Conservation (phyloP, 1,140 invertebrate species). For the Chelonus insularis region DNA sequence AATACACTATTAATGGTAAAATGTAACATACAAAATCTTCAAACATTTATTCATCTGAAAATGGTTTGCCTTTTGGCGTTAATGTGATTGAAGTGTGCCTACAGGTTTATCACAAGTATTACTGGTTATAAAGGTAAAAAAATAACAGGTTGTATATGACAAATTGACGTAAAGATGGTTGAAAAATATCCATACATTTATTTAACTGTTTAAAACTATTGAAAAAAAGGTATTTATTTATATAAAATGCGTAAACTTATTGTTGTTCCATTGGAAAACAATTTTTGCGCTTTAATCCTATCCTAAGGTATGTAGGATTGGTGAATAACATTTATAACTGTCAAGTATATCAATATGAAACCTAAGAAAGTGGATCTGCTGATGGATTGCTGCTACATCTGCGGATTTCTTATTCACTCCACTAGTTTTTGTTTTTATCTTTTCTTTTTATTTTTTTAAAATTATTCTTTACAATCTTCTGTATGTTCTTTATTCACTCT, state of each 20-base stretch:
- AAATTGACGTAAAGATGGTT: slow-evolving; percentile 53
- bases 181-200: slow-evolving; percentile 34
- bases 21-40: too few relatives aligned
- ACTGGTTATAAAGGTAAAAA: slow-evolving; percentile 42
- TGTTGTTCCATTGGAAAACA: not conserved
- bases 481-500: too few relatives aligned
- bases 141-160: slow-evolving; percentile 57
- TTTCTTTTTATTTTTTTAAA: not conserved
- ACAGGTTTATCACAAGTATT: slow-evolving; percentile 59
- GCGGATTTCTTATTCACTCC: not conserved
- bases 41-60: not conserved
- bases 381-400: not conserved
- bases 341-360: not conserved
- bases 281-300: not conserved
- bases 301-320: not conserved
- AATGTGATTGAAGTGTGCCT: slow-evolving; percentile 62
- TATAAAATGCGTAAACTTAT: too few relatives aligned
- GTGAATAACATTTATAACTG: not conserved
- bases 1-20: too few relatives aligned
- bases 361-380: not conserved
- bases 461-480: too few relatives aligned
- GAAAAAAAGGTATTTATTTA: too few relatives aligned
- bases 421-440: not conserved
- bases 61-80: slow-evolving; percentile 50
- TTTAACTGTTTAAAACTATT: not conserved